A percentile compares a stretch with the other conserved stretches of the same genome.
These are phyloP conservation scores for Chloroceryle inda DNA, from an alignment of 2,797 vertebrate species.

Conservation along the genomic window DNA sequence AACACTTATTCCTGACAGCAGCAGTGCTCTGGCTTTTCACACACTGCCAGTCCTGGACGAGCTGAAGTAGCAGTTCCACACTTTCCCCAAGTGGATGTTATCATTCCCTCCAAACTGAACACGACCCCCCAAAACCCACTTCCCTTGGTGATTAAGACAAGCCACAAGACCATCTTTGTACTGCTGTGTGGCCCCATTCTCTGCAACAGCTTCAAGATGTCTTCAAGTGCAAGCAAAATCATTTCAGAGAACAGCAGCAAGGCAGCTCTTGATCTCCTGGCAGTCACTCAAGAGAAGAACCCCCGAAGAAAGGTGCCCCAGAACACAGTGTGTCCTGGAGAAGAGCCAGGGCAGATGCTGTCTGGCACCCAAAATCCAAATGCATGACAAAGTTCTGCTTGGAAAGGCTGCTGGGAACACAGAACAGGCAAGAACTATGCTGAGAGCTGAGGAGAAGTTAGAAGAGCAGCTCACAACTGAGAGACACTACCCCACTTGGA, in stretches of 20 bases:
- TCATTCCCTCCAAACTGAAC: neutral
- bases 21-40: neutral
- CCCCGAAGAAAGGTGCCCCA: neutral
- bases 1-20: neutral
- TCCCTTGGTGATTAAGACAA: rapidly evolving
- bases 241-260: neutral
- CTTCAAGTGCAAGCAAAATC: neutral
- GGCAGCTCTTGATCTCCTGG: neutral
- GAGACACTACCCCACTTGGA: neutral
- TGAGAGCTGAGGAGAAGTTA: neutral
- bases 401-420: neutral
- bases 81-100: neutral
- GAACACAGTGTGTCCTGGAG: neutral
- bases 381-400: neutral
- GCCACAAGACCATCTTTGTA: neutral
- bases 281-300: neutral
- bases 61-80: neutral
- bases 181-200: neutral
- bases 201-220: neutral
- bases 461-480: neutral
- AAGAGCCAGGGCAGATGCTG: rapidly evolving
- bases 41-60: neutral
- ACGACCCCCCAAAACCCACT: neutral
- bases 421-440: neutral
- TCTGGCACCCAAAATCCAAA: neutral